Base-by-base conservation (phyloP, 2,113 vertebrate genomes). In the Dipodomys stephensi region DNA sequence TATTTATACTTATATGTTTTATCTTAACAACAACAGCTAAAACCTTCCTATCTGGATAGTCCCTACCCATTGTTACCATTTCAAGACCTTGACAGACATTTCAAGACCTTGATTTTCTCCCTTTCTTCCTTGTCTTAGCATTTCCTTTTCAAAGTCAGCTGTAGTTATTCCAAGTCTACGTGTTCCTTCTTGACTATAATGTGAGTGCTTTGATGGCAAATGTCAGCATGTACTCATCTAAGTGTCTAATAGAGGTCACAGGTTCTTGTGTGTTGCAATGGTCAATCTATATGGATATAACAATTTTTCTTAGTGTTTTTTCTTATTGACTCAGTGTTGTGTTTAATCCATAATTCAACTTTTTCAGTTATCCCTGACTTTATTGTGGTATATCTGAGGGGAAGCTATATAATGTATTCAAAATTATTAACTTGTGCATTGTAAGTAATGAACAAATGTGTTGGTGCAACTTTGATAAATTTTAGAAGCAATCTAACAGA, bases 301-400 rank as follows among this genome's bases (percentile, higher is more conserved):
- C 62, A 22, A 74, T 93, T 90, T 96, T 91, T 83, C 19, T 67
- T 85, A 39, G 60, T 18, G 13, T 7, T 64, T 80, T 80, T 91
- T 71, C 23, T 96, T 91, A 83, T 46, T 79, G 19, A 4, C 44
- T 83, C 19, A 83, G 20, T 80, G 13, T 46, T 44, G 0, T 2
- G 39, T 73, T 78, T 62, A 87, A 32, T 60, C 64, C 84, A 6
- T 49, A 83, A 83, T 67, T 22, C 12, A 77, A 30, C 69, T 76
- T 32, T 32, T 49, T 82, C 9, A 92, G 80, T 87, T 85, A 64
- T 53, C 4, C 78, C 28, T 6, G 87, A 67, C 4, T 13, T 79
- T 1, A 35, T 0, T 85, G 8, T 39, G 73, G 69, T 81, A 4
- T 25, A 23, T 67, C 49, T 92, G 22, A 71, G 82, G 44, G 20